Percentiles rank a stretch among this genome's conserved stretches.
Conservation (phyloP, 2,797 vertebrate species). For the Syngnathus acus region DNA sequence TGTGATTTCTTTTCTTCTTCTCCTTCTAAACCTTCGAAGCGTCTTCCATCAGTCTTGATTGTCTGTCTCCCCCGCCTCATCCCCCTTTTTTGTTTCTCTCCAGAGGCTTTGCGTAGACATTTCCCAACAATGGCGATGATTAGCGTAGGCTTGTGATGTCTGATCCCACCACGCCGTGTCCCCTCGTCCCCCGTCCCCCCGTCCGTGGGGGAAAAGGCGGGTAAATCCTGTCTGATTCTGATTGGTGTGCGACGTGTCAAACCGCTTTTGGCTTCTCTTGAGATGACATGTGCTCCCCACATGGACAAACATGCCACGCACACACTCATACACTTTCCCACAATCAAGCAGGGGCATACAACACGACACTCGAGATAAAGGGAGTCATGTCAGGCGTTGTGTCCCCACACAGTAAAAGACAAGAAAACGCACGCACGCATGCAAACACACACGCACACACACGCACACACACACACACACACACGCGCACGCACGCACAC, state of each 20-base stretch:
- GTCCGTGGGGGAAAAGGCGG: conserved; percentile 40
- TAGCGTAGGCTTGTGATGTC: conserved; percentile 61
- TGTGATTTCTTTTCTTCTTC: conserved; percentile 41
- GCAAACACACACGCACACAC: background rate
- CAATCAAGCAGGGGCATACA: background rate
- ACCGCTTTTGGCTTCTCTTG: background rate
- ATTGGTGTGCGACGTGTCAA: background rate
- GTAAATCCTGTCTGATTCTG: conserved; percentile 2
- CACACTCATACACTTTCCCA: conserved; percentile 17
- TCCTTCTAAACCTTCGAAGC: conserved; percentile 13
- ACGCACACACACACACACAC: background rate
- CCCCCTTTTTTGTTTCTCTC: conserved; percentile 38
- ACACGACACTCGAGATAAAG: too few relatives aligned
- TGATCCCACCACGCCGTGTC: conserved; percentile 35
- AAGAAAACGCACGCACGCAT: background rate
- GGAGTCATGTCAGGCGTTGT: too few relatives aligned
- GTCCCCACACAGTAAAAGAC: too few relatives aligned
- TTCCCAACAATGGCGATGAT: conserved; percentile 57
- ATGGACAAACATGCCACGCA: conserved; percentile 21
- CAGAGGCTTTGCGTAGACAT: conserved; percentile 48
- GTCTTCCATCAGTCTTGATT: conserved; percentile 22
- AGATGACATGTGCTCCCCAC: conserved; percentile 4
- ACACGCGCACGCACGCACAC: conserved; percentile 3
- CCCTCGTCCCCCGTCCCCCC: background rate
- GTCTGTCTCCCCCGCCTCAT: conserved; percentile 40